Base-by-base conservation (phyloP, 2,888 invertebrate genomes). In the Ectemnius lituratus region DNA sequence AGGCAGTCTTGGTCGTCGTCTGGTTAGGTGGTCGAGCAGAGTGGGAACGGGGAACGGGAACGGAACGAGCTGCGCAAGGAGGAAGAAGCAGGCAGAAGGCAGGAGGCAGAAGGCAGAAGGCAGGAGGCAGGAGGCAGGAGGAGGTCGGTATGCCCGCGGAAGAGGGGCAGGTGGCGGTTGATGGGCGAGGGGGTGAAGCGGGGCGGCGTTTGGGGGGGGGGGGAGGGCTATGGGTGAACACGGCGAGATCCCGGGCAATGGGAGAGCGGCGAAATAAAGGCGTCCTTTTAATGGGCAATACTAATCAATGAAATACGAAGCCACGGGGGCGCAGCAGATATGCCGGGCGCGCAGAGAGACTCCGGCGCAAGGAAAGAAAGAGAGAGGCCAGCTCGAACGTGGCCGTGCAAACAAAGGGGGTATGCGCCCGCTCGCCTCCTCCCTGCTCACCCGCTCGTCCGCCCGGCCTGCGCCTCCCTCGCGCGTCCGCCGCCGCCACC, bases 271-370 rank as follows among this genome's bases (percentile, higher is more conserved):
- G 79, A 88, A 89, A 88, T 88, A 88, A 88, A 88, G 87, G 87
- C 85, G 85, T 86, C 86, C 87, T 88, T 90, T 88, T 89, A 89
- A 90, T 89, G 88, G 89, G 86, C 87, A 90, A 90, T 89, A 88
- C 88, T 88, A 89, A 88, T 90, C 90, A 90, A 90, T 90, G 89
- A 89, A 89, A 90, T 88, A 89, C 89, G 89, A 88, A 90, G 88
- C 85, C 84, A 85, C 83, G 82, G 84, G 52, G 84, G 82, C 82
- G 78, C 71, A 57, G 78, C 70, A 78, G 70, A 83, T 82, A 81
- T 83, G 85, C 37, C 37, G 37, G 37, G 37, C 80, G 84, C 80
- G 82, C 73, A 77, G 76, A 76, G 78, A 62, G 67, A 70, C 73
- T 60, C 45, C 28, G 45, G 37, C 20, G 28, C 27, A 16, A 23